These are phyloP conservation scores for Zosterops pallidus DNA, from an alignment of 2,113 vertebrate genomes.

Conservation along the genomic window DNA sequence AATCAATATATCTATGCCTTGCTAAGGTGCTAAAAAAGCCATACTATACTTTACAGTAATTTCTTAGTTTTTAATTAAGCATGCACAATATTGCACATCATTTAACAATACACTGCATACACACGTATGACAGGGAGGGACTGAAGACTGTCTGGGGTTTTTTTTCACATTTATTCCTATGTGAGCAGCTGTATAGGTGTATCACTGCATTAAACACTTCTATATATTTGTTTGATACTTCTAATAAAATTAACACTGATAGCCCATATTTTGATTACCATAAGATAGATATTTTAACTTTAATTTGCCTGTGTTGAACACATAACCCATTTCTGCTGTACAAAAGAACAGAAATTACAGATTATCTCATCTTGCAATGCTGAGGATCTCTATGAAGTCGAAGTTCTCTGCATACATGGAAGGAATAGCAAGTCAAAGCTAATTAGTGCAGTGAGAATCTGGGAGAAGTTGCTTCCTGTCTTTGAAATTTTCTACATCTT, in stretches of 20 bases:
- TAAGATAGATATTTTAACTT: background rate
- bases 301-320: background rate
- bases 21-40: background rate
- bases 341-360: background rate
- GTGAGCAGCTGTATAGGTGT: background rate
- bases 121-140: background rate
- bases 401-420: background rate
- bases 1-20: background rate
- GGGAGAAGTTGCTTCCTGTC: background rate
- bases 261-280: background rate
- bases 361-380: background rate
- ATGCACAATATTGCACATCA: background rate
- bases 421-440: background rate
- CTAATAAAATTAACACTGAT: background rate
- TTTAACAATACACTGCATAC: background rate
- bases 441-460: background rate
- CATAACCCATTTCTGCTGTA: background rate
- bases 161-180: background rate
- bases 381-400: background rate
- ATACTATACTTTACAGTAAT: background rate
- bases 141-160: background rate
- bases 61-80: background rate
- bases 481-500: slow-evolving; percentile 12
- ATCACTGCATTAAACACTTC: background rate
- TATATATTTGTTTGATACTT: background rate